Percentiles rank a stretch among this genome's conserved stretches.
These are phyloP conservation scores for Myotis brandtii DNA, from an alignment of 2,113 vertebrate species.

Conservation along the genomic window DNA sequence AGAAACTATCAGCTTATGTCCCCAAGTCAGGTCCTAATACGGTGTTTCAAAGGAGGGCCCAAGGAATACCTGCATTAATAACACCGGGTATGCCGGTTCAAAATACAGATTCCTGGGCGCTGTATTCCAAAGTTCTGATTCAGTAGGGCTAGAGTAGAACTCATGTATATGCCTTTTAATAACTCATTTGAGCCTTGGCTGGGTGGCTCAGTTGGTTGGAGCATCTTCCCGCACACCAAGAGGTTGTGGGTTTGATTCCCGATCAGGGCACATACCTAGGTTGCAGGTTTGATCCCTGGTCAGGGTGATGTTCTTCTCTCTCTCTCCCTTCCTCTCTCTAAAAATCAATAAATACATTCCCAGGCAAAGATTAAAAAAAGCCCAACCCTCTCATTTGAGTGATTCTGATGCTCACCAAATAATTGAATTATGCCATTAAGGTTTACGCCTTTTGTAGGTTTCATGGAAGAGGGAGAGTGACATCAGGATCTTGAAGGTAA, in stretches of 20 bases:
- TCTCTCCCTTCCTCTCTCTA: neutral
- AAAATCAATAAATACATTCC: neutral
- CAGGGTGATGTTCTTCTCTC: too few relatives aligned
- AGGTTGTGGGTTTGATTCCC: neutral
- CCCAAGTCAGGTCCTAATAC: neutral
- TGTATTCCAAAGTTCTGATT: neutral
- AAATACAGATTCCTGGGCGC: neutral
- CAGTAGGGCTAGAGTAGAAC: neutral
- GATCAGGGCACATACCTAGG: neutral
- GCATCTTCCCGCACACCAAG: neutral
- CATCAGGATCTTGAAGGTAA: neutral
- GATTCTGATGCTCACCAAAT: neutral
- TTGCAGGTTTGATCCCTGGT: neutral
- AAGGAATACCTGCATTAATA: neutral
- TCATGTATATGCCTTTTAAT: neutral
- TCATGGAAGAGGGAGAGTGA: neutral
- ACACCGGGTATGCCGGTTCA: neutral
- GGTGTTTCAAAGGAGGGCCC: neutral
- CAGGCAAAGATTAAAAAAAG: neutral
- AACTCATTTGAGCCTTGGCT: neutral
- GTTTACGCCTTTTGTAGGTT: neutral
- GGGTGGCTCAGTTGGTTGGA: neutral
- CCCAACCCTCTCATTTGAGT: neutral
- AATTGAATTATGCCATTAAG: neutral
- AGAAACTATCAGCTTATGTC: neutral